A percentile compares a stretch with the other conserved stretches of the same genome.
These are phyloP conservation scores for Alectoris magna DNA, from an alignment of 2,797 vertebrate species.

Conservation along the genomic window DNA sequence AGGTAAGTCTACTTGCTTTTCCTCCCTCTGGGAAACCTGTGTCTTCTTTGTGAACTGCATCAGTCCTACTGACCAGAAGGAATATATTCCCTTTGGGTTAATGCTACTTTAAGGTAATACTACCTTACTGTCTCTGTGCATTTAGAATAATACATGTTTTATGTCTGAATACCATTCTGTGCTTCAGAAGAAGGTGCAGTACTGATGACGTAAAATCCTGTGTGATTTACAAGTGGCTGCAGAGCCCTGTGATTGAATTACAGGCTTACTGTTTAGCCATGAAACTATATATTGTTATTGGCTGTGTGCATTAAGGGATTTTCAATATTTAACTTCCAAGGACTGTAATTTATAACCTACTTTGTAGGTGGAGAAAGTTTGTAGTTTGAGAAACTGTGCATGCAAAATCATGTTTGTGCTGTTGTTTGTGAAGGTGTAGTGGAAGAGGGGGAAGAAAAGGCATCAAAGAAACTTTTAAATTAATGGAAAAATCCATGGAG, in stretches of 20 bases:
- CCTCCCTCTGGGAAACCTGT: neutral
- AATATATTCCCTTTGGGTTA: neutral
- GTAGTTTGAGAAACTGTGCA: neutral
- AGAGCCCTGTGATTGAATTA: constrained; percentile 48
- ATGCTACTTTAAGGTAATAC: neutral
- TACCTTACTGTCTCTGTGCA: neutral
- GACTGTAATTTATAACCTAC: constrained; percentile 39
- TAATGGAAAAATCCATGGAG: neutral
- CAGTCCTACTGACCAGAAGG: constrained; percentile 12
- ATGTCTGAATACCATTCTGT: neutral
- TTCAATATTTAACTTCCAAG: neutral
- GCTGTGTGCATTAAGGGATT: constrained; percentile 7
- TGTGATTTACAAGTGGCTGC: neutral
- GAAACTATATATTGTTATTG: constrained; percentile 21
- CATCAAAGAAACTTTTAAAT: neutral
- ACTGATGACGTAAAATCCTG: constrained; percentile 1
- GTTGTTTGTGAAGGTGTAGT: neutral
- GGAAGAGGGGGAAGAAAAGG: neutral
- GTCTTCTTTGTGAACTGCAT: neutral
- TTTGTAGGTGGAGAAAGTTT: constrained; percentile 40
- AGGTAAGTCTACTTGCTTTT: neutral
- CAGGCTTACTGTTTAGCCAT: constrained; percentile 11
- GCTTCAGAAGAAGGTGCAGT: constrained; percentile 9
- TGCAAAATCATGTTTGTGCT: neutral
- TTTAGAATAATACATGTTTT: constrained; percentile 9